phyloP scores from a whole-genome alignment of 2,797 vertebrate genomes.

The Lepilemur septentrionalis region DNA sequence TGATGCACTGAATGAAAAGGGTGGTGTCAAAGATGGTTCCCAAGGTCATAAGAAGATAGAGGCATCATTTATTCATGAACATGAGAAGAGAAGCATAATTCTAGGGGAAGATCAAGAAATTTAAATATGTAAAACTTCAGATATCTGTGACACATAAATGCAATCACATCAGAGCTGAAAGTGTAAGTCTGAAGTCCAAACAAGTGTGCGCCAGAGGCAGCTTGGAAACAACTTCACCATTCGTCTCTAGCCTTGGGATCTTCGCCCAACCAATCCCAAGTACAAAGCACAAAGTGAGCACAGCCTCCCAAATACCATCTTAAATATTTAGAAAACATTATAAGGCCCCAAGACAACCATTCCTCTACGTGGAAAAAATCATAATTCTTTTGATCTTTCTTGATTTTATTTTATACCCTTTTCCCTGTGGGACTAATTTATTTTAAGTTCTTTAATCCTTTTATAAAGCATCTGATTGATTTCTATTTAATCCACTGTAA shows the following conservation, averaged over 20 bases:
- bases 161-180: background rate
- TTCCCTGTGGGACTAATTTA: background rate
- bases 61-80: background rate
- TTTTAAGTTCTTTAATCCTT: constrained; percentile 1
- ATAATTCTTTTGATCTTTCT: background rate
- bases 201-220: background rate
- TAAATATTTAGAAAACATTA: background rate
- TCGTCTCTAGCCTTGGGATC: background rate
- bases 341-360: background rate
- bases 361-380: background rate
- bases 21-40: background rate
- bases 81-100: background rate
- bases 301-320: background rate
- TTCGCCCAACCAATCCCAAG: background rate
- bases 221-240: background rate
- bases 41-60: background rate
- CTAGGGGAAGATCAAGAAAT: background rate
- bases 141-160: background rate
- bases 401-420: constrained; percentile 28
- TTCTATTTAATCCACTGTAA: constrained; percentile 17
- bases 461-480: constrained; percentile 3
- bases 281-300: background rate
- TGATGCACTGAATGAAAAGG: background rate
- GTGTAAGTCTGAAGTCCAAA: background rate
- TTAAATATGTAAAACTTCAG: background rate